A percentile compares a stretch with the other conserved stretches of the same genome.
Conservation (phyloP, 2,797 vertebrate genomes). For the Pogoniulus pusillus region DNA sequence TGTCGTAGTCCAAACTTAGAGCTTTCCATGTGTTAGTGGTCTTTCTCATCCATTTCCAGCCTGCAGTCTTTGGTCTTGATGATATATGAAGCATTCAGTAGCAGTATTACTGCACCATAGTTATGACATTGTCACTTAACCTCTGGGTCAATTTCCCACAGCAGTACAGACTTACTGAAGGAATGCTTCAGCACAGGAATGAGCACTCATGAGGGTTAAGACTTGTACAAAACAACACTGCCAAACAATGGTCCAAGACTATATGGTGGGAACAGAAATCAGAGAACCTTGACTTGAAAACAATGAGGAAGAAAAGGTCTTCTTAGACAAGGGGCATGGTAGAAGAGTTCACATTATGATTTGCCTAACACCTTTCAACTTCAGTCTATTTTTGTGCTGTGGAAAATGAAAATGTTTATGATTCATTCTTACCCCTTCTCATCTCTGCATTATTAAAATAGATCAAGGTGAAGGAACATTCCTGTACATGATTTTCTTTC, state of each 20-base stretch:
- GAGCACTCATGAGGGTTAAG: not conserved
- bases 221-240: not conserved
- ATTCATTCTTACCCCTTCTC: not conserved
- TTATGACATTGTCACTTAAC: not conserved
- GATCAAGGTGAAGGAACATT: not conserved
- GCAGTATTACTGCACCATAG: not conserved
- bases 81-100: not conserved
- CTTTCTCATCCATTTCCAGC: not conserved
- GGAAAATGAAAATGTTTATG: not conserved
- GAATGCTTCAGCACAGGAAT: not conserved
- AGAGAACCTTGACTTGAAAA: not conserved
- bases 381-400: not conserved
- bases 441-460: not conserved
- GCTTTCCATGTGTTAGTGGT: not conserved
- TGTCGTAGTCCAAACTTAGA: not conserved
- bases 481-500: not conserved
- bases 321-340: not conserved
- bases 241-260: not conserved
- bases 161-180: not conserved
- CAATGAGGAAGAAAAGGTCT: not conserved
- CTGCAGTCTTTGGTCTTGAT: not conserved
- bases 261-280: not conserved
- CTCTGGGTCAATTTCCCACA: not conserved
- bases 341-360: not conserved
- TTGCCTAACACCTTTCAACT: not conserved